phyloP scores from a whole-genome alignment of 53 echinoderm and acorn worm genomes.

The Astropecten irregularis region DNA sequence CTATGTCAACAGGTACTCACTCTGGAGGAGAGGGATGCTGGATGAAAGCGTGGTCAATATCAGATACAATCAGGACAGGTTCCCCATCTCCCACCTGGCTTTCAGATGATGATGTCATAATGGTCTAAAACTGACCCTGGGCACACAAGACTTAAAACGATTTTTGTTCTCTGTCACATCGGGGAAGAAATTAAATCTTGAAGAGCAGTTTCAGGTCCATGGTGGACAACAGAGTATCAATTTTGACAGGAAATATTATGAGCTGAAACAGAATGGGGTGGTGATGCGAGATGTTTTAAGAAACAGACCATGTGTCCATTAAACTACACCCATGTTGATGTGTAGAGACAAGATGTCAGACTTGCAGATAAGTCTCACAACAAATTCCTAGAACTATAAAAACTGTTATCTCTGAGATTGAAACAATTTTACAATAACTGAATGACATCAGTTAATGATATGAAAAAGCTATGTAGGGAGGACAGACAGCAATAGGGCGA shows the following conservation, averaged over 20 bases:
- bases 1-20: slow-evolving; percentile 57
- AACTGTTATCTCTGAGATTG: too few species aligned
- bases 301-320: too few species aligned
- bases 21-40: background rate
- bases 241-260: background rate
- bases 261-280: background rate
- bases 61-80: background rate
- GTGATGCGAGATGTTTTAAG: too few species aligned
- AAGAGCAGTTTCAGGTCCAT: background rate
- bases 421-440: too few species aligned
- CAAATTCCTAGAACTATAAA: too few species aligned
- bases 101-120: background rate
- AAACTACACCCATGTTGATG: too few species aligned
- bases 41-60: slow-evolving; percentile 4
- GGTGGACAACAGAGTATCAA: background rate
- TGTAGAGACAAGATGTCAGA: too few species aligned
- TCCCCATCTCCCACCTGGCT: slow-evolving; percentile 4
- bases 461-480: too few species aligned
- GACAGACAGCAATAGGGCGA: too few species aligned
- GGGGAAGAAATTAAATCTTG: background rate
- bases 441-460: too few species aligned
- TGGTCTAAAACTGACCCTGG: background rate
- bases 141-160: background rate
- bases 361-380: too few species aligned
- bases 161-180: too few species aligned